Evolutionary conservation across 2,797 vertebrate species (phyloP).

Genomic region (Smutsia gigantea): DNA sequence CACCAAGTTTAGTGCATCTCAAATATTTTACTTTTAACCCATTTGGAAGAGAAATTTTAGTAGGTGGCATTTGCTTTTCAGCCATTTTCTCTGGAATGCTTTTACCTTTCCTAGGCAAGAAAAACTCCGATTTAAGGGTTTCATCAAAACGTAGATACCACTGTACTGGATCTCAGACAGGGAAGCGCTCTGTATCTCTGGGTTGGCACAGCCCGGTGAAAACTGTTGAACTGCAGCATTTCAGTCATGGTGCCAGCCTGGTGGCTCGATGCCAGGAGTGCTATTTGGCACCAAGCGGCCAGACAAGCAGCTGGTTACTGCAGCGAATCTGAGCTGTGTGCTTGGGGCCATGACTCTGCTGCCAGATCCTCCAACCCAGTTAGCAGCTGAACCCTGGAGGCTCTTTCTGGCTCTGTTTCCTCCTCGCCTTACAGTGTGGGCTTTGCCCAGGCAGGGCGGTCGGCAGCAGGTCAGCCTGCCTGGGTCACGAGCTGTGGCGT

Average conservation of each 20-base stretch:
- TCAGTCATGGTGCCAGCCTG: constrained; percentile 52
- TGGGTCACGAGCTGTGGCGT: background rate
- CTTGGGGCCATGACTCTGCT: background rate
- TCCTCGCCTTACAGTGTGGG: background rate
- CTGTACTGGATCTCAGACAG: background rate
- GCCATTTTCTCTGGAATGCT: constrained; percentile 19
- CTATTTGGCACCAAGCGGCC: constrained; percentile 72
- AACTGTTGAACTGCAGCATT: constrained; percentile 64
- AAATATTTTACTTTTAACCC: background rate
- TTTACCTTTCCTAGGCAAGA: background rate
- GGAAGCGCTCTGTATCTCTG: background rate
- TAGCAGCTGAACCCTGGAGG: constrained; percentile 51
- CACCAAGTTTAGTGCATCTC: background rate
- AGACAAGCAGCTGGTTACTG: constrained; percentile 79
- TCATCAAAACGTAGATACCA: background rate
- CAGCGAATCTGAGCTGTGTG: background rate
- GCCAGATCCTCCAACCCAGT: constrained; percentile 66
- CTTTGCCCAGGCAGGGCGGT: background rate
- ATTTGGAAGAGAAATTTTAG: background rate
- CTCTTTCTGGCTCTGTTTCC: constrained; percentile 21
- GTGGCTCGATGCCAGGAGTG: constrained; percentile 49
- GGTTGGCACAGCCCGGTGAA: constrained; percentile 60
- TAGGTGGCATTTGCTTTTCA: background rate
- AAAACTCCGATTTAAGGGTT: background rate
- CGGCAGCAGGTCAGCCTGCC: constrained; percentile 3